Conservation (phyloP, 2,888 invertebrate genomes). For the Vandiemenella viatica region DNA sequence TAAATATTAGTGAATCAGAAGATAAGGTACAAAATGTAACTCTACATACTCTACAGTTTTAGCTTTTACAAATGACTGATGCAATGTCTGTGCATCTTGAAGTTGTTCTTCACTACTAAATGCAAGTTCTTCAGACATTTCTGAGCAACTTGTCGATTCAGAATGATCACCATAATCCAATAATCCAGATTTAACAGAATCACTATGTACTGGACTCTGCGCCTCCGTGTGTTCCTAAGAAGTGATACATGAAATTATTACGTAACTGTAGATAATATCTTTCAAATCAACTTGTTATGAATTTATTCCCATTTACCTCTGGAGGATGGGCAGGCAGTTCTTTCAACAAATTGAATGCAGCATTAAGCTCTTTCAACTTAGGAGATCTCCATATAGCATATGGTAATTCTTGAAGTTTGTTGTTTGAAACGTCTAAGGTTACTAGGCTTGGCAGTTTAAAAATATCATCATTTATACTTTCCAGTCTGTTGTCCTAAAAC, state of each 20-base stretch:
- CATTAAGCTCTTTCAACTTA: constrained; percentile 72
- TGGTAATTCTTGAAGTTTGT: constrained; percentile 72
- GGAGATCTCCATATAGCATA: constrained; percentile 75
- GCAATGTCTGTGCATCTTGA: constrained; percentile 14
- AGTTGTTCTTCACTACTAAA: constrained; percentile 14
- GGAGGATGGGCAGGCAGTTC: constrained; percentile 45
- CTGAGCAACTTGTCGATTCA: too few species aligned
- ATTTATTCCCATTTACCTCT: constrained; percentile 29
- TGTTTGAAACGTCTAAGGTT: constrained; percentile 85
- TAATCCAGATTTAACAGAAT: not conserved
- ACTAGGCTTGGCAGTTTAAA: constrained; percentile 65
- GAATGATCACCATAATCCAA: too few species aligned
- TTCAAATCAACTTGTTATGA: constrained; percentile 18
- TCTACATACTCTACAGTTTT: constrained; percentile 15
- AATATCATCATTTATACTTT: constrained; percentile 62
- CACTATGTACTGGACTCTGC: not conserved
- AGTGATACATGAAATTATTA: not conserved
- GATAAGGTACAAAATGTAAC: not conserved
- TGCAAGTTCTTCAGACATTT: constrained; percentile 9
- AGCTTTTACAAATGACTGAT: constrained; percentile 13
- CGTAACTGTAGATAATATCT: not conserved
- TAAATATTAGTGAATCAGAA: too few species aligned
- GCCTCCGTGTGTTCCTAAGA: not conserved
- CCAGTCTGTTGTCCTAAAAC: constrained; percentile 67
- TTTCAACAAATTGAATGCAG: constrained; percentile 71